These are phyloP conservation scores for Crocidura indochinensis DNA, from an alignment of 2,797 vertebrate species.

Conservation along the genomic window DNA sequence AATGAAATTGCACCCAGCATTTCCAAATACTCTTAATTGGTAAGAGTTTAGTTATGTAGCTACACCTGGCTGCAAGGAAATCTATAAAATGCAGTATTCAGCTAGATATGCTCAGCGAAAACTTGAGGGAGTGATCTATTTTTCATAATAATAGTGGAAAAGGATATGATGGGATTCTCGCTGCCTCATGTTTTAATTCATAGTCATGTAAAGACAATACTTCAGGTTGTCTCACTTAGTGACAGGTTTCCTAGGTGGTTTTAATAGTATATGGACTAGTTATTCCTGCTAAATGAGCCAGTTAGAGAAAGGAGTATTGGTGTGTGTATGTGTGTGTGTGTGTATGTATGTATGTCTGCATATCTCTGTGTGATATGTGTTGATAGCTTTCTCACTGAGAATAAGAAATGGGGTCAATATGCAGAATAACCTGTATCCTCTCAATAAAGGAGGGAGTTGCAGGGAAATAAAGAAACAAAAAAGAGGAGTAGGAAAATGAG, in stretches of 20 bases:
- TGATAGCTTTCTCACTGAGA: background rate
- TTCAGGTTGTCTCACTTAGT: background rate
- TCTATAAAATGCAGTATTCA: background rate
- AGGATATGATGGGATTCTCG: background rate
- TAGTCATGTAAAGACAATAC: background rate
- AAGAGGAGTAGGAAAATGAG: slow-evolving; percentile 2
- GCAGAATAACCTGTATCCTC: background rate
- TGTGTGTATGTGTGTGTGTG: background rate
- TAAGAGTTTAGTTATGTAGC: background rate
- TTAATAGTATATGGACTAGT: background rate
- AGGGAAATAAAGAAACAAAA: slow-evolving; percentile 39
- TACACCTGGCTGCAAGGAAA: slow-evolving; percentile 11
- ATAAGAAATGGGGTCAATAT: background rate
- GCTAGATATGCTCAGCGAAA: background rate
- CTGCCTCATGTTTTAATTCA: slow-evolving; percentile 4
- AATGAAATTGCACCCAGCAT: background rate
- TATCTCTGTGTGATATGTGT: background rate
- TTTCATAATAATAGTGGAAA: background rate
- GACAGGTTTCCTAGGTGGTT: background rate
- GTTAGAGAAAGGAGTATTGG: background rate
- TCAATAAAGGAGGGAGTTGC: background rate
- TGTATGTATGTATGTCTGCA: background rate
- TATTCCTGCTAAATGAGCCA: background rate
- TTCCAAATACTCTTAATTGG: background rate
- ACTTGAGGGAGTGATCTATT: background rate